Conservation (phyloP, 2,113 vertebrate genomes). For the Bostrychus sinensis region DNA sequence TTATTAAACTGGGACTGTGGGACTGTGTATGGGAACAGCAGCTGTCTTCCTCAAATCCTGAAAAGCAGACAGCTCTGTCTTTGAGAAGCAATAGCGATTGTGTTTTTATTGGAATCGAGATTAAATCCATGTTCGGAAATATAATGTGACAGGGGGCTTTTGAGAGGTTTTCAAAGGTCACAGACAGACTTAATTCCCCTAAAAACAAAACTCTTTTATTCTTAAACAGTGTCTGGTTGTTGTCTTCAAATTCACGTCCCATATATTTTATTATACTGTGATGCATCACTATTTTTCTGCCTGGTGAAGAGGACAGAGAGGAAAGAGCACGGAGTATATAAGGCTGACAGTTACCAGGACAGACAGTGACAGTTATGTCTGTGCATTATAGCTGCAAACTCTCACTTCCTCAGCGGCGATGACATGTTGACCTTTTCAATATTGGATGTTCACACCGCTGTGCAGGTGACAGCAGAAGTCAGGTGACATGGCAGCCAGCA, state of each 20-base stretch:
- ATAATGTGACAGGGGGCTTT: slow-evolving; percentile 21
- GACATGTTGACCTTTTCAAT: slow-evolving; percentile 66
- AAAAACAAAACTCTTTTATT: slow-evolving; percentile 3
- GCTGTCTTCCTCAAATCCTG: slow-evolving; percentile 40
- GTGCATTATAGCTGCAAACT: slow-evolving; percentile 53
- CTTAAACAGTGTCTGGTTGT: neutral
- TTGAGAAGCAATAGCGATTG: slow-evolving; percentile 18
- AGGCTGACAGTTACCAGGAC: slow-evolving; percentile 32
- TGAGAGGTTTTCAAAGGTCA: neutral
- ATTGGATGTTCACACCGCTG: slow-evolving; percentile 39
- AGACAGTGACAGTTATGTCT: slow-evolving; percentile 44
- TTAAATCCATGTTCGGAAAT: slow-evolving; percentile 18
- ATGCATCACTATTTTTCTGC: neutral
- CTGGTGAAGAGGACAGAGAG: neutral
- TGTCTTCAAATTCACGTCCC: slow-evolving; percentile 1
- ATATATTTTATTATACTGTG: slow-evolving; percentile 6
- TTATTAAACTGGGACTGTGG: slow-evolving; percentile 64
- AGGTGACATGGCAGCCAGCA: slow-evolving; percentile 32
- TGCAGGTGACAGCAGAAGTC: slow-evolving; percentile 45
- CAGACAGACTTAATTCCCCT: neutral
- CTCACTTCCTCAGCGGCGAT: slow-evolving; percentile 40
- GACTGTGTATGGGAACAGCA: slow-evolving; percentile 52
- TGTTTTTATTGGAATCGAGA: slow-evolving; percentile 25
- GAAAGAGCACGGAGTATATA: neutral
- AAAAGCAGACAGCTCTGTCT: slow-evolving; percentile 11